Evolutionary conservation across 2,113 vertebrate genomes (phyloP), one percentile per base, ranked within the genome.

Genomic region (Piprites chloris): DNA sequence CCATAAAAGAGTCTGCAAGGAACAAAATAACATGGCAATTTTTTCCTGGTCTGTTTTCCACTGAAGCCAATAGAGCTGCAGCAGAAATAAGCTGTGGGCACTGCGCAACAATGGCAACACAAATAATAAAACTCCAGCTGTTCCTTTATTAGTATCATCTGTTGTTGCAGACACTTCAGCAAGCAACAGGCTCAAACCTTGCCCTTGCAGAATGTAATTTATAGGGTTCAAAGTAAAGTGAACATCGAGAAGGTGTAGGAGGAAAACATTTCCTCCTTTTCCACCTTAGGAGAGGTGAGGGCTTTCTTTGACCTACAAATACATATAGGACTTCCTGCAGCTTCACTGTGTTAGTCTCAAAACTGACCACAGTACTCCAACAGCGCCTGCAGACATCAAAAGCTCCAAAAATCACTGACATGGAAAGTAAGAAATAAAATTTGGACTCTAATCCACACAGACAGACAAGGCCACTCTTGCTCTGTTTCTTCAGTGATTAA

Each of bases 101-200:
- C 59, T 37, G 32, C 50, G 46, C 71, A 33, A 49, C 3, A 58
- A 41, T 19, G 63, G 42, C 35, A 68, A 89, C n/a, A 46, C 19
- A 59, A 83, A 80, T 35, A 77, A 86, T 58, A 87, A 74, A 92
- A 47, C 30, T 30, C 52, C 75, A 47, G 49, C 32, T 85, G 50
- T 68, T 83, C 30, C 62, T 83, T 91, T 85, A 67, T 69, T 66
- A 68, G 53, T 82, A 58, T 41, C 28, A 61, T 85, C 76, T 91
- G 49, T 28, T 88, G 21, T 17, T 35, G 67, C 59, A 76, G 89
- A 52, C 19, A 44, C 58, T 53, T 80, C 52, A 52, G 62, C 8
- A 44, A 79, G 46, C 42, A 77, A n/a, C 27, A 58, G 53, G 52
- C 46, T 82, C 53, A 73, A 79, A 73, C 26, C 12, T 27, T 82